Conservation (phyloP, 1,140 invertebrate species). For the Bombus consobrinus region DNA sequence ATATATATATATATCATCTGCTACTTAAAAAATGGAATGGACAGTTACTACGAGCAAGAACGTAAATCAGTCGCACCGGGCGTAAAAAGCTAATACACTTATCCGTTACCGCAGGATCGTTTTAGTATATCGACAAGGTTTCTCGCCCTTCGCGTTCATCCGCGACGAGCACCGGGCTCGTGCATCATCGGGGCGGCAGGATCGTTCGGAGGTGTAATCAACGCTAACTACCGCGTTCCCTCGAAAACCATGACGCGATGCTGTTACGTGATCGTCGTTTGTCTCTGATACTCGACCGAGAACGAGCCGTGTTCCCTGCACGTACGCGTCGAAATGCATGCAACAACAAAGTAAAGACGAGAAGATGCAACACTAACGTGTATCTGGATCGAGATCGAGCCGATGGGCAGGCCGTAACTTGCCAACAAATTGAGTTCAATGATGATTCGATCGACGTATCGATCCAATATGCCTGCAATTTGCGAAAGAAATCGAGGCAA, state of each 20-base stretch:
- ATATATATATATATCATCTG: no score
- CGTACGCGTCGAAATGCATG: constrained; percentile 35
- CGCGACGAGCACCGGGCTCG: neutral
- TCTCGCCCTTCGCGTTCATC: constrained; percentile 27
- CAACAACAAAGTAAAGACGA: neutral
- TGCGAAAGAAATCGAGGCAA: constrained; percentile 55
- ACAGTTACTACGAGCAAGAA: neutral
- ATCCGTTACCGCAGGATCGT: constrained; percentile 4
- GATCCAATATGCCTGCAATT: constrained; percentile 59
- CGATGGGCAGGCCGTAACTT: constrained; percentile 16
- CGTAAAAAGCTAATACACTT: neutral
- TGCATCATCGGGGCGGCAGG: neutral
- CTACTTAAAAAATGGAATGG: no score
- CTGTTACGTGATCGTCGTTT: constrained; percentile 76
- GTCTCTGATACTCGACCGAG: constrained; percentile 63
- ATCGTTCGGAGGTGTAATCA: constrained; percentile 62
- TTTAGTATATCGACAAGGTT: constrained; percentile 3
- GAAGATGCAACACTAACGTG: neutral
- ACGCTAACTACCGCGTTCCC: constrained; percentile 65
- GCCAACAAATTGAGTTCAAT: constrained; percentile 63
- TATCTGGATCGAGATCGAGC: constrained; percentile 54
- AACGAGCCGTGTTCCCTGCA: constrained; percentile 25
- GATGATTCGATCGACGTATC: constrained; percentile 59
- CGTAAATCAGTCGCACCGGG: neutral
- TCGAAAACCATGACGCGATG: constrained; percentile 69